A percentile compares a stretch with the other conserved stretches of the same genome.
These are phyloP conservation scores for Sebastes iracundus DNA, from an alignment of 2,797 vertebrate species.

Conservation along the genomic window DNA sequence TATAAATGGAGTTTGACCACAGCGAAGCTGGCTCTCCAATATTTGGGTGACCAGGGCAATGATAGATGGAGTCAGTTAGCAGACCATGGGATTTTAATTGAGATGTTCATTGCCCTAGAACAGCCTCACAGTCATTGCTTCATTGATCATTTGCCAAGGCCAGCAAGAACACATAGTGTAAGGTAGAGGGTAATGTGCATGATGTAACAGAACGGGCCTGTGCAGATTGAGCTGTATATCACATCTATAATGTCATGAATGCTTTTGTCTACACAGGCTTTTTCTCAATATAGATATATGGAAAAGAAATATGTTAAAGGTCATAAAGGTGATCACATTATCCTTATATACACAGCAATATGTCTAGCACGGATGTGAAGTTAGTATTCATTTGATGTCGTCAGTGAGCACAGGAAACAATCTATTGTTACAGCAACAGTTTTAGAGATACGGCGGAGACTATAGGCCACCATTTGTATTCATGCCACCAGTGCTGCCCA, in stretches of 20 bases:
- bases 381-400: not conserved
- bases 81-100: constrained; percentile 68
- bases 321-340: not conserved
- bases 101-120: constrained; percentile 64
- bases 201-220: constrained; percentile 5
- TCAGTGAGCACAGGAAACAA: not conserved
- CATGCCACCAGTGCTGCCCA: not conserved
- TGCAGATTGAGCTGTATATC: constrained; percentile 1
- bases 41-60: constrained; percentile 45
- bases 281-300: not conserved
- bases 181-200: constrained; percentile 2
- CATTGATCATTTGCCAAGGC: constrained; percentile 55
- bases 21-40: constrained; percentile 17
- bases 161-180: constrained; percentile 10
- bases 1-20: constrained; percentile 57
- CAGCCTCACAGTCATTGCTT: constrained; percentile 29
- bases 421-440: constrained; percentile 3
- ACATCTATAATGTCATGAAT: not conserved
- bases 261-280: not conserved
- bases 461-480: constrained; percentile 39
- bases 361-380: not conserved
- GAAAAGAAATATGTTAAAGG: not conserved
- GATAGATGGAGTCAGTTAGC: constrained; percentile 66
- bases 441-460: not conserved
- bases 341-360: not conserved